Conservation (phyloP, 2,888 invertebrate genomes). For the Diaperis boleti region DNA sequence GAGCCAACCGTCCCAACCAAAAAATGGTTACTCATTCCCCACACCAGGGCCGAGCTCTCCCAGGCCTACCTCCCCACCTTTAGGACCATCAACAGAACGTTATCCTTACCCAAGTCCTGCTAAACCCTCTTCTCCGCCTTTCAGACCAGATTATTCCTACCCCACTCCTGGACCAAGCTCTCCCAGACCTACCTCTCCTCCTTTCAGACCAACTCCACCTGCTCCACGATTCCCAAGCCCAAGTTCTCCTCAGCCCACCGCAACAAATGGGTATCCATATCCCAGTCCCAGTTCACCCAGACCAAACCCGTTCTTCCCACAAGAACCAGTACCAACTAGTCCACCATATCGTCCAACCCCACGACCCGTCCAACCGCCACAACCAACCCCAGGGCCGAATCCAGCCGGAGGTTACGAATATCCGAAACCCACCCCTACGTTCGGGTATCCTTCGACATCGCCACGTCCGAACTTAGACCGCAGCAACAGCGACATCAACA, state of each 20-base stretch:
- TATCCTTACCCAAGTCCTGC: slow-evolving; percentile 16
- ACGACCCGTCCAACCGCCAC: slow-evolving; percentile 31
- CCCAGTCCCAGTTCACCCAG: slow-evolving; percentile 27
- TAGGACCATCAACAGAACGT: too few relatives aligned
- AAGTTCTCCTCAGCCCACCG: slow-evolving; percentile 31
- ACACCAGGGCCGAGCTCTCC: not conserved
- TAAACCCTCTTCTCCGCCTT: slow-evolving; percentile 20
- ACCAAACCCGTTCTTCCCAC: slow-evolving; percentile 8
- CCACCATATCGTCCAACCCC: slow-evolving; percentile 18
- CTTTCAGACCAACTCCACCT: slow-evolving; percentile 15
- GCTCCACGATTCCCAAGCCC: slow-evolving; percentile 41
- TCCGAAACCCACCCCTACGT: slow-evolving; percentile 49
- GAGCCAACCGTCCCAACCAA: not conserved
- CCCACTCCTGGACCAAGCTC: slow-evolving; percentile 27
- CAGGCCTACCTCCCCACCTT: not conserved
- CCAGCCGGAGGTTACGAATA: slow-evolving; percentile 51
- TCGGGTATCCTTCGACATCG: slow-evolving; percentile 40
- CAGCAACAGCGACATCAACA: slow-evolving; percentile 56
- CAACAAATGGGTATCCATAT: slow-evolving; percentile 46
- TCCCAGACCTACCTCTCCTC: slow-evolving; percentile 14
- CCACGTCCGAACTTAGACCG: slow-evolving; percentile 50
- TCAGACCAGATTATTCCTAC: slow-evolving; percentile 5
- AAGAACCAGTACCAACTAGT: not conserved
- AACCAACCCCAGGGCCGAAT: slow-evolving; percentile 1
- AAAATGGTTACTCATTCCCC: not conserved